Evolutionary conservation across 2,113 vertebrate genomes (phyloP), one percentile per base, ranked within the genome.

Genomic region (Grus americana): DNA sequence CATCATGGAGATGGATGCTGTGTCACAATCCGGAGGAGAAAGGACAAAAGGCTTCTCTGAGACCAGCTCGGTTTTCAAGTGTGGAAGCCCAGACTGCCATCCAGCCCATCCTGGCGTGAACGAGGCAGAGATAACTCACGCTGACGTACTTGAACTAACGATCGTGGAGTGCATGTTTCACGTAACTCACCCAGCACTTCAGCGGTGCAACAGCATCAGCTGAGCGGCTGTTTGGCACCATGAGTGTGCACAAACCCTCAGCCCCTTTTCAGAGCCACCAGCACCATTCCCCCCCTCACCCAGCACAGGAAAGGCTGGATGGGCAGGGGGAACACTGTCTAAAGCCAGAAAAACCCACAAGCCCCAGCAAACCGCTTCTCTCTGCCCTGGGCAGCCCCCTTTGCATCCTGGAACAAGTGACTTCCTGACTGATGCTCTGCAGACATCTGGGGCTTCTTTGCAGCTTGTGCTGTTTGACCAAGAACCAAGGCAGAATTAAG

Each of bases 81-180:
- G 23, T 12, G 50, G 50, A 74, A 65, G 46, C 24, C 18, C 54
- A 66, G 32, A 49, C 42, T 8, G 18, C 11, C 57, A 12, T 6
- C 34, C 63, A 44, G 54, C 12, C 49, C 74, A 26, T 3, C 8
- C 32, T 4, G 46, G 10, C 0, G 1, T 10, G 47, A 50, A 71
- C 4, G 42, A n/a, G 40, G 34, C 42, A 24, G 71, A 49, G 15
- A 30, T 29, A 42, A 42, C 44, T 44, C 50, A 15, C 11, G 5
- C 15, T 11, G 32, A 47, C 0, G 0, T 4, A 40, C n/a, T 44
- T 11, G 50, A 27, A 13, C 58, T 18, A 67, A 38, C 2, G 2
- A 83, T 22, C 5, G 9, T 0, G 19, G 50, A 65, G 23, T 0
- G 9, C 18, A 11, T 0, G 4, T 15, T 4, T 0, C 0, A 18